Conservation (phyloP, 1,140 invertebrate species). For the Asbolus verrucosus region DNA sequence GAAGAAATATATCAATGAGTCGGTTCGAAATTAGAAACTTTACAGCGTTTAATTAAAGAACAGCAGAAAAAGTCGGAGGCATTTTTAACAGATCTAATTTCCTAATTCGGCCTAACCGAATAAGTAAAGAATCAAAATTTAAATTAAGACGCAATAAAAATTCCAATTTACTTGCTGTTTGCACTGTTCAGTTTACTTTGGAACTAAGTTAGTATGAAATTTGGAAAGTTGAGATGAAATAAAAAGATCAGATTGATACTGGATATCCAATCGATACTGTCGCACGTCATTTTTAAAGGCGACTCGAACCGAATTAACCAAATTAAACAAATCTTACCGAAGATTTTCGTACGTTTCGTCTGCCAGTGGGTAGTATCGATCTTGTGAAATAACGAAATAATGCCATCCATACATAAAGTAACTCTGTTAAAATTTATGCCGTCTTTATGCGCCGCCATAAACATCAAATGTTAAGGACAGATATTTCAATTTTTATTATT, state of each 20-base stretch:
- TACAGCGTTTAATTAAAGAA: constrained; percentile 17
- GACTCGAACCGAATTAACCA: background rate
- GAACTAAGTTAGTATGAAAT: constrained; percentile 11
- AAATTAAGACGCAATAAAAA: constrained; percentile 25
- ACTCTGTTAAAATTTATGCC: constrained; percentile 27
- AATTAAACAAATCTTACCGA: background rate
- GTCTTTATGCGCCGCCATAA: constrained; percentile 20
- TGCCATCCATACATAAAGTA: background rate
- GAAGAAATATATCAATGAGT: constrained; percentile 17
- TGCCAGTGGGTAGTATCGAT: background rate
- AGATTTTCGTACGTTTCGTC: background rate
- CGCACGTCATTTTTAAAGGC: background rate
- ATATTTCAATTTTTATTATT: constrained; percentile 21
- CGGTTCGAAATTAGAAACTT: background rate
- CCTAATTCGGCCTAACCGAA: constrained; percentile 12
- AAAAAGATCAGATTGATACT: constrained; percentile 13
- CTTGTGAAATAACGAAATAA: constrained; percentile 15
- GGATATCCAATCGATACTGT: constrained; percentile 2
- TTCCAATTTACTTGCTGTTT: constrained; percentile 1
- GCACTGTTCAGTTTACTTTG: background rate
- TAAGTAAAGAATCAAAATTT: constrained; percentile 4
- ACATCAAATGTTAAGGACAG: constrained; percentile 15
- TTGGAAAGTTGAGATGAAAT: constrained; percentile 2
- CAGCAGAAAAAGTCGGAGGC: background rate
- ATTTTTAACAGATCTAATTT: constrained; percentile 6